These are phyloP conservation scores for Muscicapa striata DNA, from an alignment of 2,797 vertebrate genomes.

Conservation along the genomic window DNA sequence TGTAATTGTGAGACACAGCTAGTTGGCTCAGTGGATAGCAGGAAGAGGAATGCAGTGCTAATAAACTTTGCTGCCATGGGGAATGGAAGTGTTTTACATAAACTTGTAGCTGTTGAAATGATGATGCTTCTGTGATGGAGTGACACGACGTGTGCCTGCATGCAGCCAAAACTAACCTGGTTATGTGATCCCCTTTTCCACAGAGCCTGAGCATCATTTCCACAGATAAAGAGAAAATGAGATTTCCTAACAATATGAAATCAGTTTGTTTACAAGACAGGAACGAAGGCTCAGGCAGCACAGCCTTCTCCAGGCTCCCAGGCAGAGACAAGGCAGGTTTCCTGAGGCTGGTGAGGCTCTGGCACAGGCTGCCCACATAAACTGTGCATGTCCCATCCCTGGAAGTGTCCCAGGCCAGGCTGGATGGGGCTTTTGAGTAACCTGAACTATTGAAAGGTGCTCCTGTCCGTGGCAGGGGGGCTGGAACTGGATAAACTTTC, in stretches of 20 bases:
- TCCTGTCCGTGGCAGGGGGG: neutral
- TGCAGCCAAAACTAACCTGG: neutral
- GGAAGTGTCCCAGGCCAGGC: neutral
- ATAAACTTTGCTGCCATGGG: neutral
- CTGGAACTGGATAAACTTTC: neutral
- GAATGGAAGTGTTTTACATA: neutral
- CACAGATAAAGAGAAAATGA: neutral
- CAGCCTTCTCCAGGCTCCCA: neutral
- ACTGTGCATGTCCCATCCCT: neutral
- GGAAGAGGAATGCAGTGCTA: neutral
- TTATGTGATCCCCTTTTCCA: neutral
- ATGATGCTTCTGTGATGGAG: neutral
- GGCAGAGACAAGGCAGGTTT: neutral
- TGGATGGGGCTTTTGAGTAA: neutral
- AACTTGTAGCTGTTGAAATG: neutral
- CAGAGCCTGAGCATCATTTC: neutral
- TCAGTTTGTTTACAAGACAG: neutral
- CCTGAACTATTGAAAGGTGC: neutral
- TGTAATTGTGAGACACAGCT: neutral
- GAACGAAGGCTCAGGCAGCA: neutral
- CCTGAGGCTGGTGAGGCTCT: accelerated
- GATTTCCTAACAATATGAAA: neutral
- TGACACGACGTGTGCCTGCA: neutral
- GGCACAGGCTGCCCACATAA: neutral
- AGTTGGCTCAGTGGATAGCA: neutral